These are phyloP conservation scores for Drosophila micromelanica DNA, from an alignment of 1,140 invertebrate species.

Conservation along the genomic window DNA sequence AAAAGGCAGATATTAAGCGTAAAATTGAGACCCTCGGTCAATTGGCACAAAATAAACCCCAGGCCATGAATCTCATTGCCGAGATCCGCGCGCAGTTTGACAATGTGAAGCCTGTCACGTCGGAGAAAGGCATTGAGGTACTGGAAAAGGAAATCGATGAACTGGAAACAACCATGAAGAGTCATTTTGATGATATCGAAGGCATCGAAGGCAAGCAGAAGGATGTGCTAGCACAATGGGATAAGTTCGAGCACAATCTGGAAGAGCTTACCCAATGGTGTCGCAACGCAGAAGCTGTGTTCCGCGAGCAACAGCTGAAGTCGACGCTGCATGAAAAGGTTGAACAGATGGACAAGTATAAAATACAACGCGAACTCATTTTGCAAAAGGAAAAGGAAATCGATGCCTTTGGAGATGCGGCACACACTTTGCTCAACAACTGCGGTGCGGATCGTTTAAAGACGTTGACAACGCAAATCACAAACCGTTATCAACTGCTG, in stretches of 20 bases:
- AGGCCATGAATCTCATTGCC: constrained; percentile 89
- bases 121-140: constrained; percentile 89
- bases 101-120: constrained; percentile 92
- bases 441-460: constrained; percentile 94
- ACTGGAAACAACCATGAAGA: constrained; percentile 87
- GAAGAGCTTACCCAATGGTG: constrained; percentile 94
- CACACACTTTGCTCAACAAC: constrained; percentile 93
- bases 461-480: constrained; percentile 94
- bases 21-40: constrained; percentile 89
- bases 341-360: constrained; percentile 89
- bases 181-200: constrained; percentile 88
- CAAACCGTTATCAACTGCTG: constrained; percentile 94
- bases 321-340: constrained; percentile 93
- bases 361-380: constrained; percentile 90
- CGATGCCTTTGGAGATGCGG: constrained; percentile 95
- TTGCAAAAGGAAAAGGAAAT: constrained; percentile 91
- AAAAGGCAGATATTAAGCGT: constrained; percentile 91
- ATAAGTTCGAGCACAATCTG: constrained; percentile 92
- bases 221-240: constrained; percentile 92
- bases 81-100: constrained; percentile 89
- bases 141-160: constrained; percentile 91
- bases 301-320: constrained; percentile 93
- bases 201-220: constrained; percentile 89
- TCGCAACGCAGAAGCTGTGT: constrained; percentile 91
- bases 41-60: constrained; percentile 88